phyloP scores from a whole-genome alignment of 2,113 vertebrate species.

The Myrmophylax atrothorax region DNA sequence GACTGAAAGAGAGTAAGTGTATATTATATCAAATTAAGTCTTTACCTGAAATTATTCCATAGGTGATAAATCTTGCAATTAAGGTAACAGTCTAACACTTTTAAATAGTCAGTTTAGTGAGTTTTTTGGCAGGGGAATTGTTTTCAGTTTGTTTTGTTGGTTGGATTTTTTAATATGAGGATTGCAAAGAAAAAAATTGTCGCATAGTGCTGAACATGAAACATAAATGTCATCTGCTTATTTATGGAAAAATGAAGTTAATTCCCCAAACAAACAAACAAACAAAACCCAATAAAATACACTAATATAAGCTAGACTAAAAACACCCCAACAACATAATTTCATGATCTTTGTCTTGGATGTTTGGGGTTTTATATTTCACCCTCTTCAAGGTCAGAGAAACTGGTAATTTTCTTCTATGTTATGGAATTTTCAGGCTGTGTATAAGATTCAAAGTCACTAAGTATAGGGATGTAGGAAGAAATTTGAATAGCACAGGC shows the following conservation, averaged over 20 bases:
- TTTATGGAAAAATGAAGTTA: neutral
- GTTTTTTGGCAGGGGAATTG: neutral
- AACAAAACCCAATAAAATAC: neutral
- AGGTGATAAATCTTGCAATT: neutral
- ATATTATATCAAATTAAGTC: neutral
- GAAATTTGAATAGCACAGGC: too few relatives aligned
- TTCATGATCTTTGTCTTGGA: neutral
- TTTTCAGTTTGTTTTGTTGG: too few relatives aligned
- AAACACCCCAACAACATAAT: neutral
- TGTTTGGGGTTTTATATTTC: neutral
- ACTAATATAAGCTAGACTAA: neutral
- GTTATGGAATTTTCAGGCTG: neutral
- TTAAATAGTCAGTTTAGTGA: neutral
- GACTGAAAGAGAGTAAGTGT: neutral
- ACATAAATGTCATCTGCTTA: neutral
- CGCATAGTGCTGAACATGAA: neutral
- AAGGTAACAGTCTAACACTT: neutral
- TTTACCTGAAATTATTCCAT: neutral
- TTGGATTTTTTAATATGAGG: neutral
- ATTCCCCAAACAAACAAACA: neutral
- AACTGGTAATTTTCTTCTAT: neutral
- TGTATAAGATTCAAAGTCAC: neutral
- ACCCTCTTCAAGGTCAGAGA: neutral
- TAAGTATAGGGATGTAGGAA: neutral
- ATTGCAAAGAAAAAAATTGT: neutral